phyloP scores from a whole-genome alignment of 2,113 vertebrate genomes.

The Muntiacus muntjak region DNA sequence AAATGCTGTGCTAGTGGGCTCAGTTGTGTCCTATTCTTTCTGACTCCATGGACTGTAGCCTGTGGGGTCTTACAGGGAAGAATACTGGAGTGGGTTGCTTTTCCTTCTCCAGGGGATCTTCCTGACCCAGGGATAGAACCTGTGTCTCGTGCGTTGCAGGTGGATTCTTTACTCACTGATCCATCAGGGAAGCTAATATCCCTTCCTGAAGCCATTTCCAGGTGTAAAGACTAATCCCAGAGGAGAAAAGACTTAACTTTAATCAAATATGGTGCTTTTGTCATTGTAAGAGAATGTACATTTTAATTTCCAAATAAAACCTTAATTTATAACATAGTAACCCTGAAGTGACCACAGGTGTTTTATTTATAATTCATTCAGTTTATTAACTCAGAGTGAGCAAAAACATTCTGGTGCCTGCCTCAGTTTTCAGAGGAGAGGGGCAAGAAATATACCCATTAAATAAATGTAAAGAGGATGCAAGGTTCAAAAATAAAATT shows the following conservation, averaged over 20 bases:
- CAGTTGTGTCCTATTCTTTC: background rate
- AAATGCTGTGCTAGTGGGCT: background rate
- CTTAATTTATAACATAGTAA: background rate
- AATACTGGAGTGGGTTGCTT: background rate
- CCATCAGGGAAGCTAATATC: background rate
- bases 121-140: background rate
- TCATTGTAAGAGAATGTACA: background rate
- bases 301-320: background rate
- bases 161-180: background rate
- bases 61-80: background rate
- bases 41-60: background rate
- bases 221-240: background rate
- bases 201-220: background rate
- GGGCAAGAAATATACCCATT: background rate
- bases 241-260: background rate
- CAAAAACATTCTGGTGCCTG: background rate
- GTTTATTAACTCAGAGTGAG: background rate
- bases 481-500: background rate
- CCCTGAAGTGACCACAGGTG: background rate
- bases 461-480: background rate
- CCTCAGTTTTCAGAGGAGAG: background rate
- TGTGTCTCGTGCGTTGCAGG: background rate
- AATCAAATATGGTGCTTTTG: background rate
- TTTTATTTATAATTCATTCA: background rate
- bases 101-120: background rate